Evolutionary conservation across 2,113 vertebrate genomes (phyloP).

Genomic region (Ceyx margarethae): DNA sequence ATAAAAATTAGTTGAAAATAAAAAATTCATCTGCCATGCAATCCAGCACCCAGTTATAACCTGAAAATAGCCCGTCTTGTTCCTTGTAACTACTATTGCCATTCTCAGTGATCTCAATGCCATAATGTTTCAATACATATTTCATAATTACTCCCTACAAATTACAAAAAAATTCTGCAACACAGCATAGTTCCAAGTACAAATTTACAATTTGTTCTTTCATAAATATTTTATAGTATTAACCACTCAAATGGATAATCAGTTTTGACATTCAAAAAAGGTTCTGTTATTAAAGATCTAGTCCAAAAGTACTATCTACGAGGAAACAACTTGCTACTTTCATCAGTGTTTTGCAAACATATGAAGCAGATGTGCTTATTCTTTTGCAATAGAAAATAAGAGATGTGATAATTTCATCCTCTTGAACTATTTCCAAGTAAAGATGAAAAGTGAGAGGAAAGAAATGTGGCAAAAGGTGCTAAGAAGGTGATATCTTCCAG

Average conservation of each 20-base stretch:
- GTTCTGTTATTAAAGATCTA: background rate
- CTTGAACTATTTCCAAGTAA: background rate
- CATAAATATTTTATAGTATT: background rate
- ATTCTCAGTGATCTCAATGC: background rate
- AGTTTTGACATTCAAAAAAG: background rate
- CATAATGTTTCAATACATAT: background rate
- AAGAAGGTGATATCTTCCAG: background rate
- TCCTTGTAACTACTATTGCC: background rate
- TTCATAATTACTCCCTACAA: background rate
- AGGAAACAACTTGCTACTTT: background rate
- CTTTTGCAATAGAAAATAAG: background rate
- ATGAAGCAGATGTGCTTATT: background rate
- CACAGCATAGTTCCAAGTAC: background rate
- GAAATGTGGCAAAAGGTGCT: background rate
- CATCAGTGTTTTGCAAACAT: background rate
- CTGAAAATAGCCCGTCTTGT: fast-evolving
- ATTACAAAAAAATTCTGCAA: background rate
- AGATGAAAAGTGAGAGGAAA: background rate
- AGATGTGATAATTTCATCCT: background rate
- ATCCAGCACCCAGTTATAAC: background rate
- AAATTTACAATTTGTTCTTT: background rate
- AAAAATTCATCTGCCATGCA: background rate
- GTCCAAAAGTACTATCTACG: background rate
- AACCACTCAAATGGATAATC: background rate
- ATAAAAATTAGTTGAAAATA: background rate